Evolutionary conservation across 2,113 vertebrate species (phyloP).

Genomic region (Scartelaos histophorus): DNA sequence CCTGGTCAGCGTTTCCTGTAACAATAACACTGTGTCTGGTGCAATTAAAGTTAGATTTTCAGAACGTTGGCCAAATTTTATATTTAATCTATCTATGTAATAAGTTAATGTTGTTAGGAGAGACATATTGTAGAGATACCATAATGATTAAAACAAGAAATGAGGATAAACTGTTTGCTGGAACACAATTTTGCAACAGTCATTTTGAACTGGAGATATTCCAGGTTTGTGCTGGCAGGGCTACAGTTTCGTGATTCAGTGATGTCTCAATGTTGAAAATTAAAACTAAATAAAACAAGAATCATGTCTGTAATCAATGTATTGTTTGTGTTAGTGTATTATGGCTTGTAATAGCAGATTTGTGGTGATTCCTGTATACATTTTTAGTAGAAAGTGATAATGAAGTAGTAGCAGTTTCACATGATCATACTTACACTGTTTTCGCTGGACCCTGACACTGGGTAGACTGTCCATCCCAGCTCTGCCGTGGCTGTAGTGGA

Average conservation of each 20-base stretch:
- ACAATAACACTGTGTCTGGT: not conserved
- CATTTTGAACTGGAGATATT: no score
- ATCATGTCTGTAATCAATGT: no score
- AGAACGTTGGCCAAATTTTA: not conserved
- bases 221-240: no score
- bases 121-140: not conserved
- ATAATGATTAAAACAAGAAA: not conserved
- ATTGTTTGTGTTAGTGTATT: no score
- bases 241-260: no score
- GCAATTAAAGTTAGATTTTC: not conserved
- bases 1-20: not conserved
- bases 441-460: conserved; percentile 89
- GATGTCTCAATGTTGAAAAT: no score
- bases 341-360: no score
- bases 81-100: not conserved
- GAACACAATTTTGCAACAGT: no score
- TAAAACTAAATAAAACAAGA: no score
- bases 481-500: conserved; percentile 97
- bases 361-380: no score
- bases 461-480: conserved; percentile 95
- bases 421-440: conserved; percentile 73
- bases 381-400: no score
- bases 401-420: not conserved
- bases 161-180: no score
- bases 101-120: not conserved